Evolutionary conservation across 1,140 invertebrate species (phyloP), one percentile per base, ranked within the genome.

Genomic region (Zaprionus camerounensis): DNA sequence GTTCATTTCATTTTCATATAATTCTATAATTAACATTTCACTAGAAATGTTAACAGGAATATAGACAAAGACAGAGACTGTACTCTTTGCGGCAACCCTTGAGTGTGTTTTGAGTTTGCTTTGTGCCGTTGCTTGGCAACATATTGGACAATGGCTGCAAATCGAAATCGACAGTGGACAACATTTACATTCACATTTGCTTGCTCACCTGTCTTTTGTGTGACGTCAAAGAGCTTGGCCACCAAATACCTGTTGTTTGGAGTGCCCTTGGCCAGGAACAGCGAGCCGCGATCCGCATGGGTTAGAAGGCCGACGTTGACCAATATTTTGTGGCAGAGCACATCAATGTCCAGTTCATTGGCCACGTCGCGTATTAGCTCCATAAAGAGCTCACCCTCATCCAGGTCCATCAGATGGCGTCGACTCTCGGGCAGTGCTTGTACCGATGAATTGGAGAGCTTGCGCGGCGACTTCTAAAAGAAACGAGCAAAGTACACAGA

Each of bases 281-380:
- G 93, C 64, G 96, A 97, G 11, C 97, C 97, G 20, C 97, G 93
- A 93, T 98, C 97, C 1, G 97, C 97, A 72, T 96, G 94, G 4
- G 97, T 98, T 51, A 99, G 94, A 63, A 97, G 93, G 49, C 97
- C 96, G 2, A 98, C 97, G 93, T 98, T 99, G 17, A 97, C 97
- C 26, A 98, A 94, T 79, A 98, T 98, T 94, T 99, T 99, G 93
- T 98, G 97, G 91, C 97, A 99, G 5, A 99, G 94, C 12, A 97
- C 96, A 93, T 98, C 97, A 85, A 99, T 98, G 91, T 99, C 97
- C 87, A 98, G 92, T 93, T 99, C 98, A 92, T 98, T 98, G 71
- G 97, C 96, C 56, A 99, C 97, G 92, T 99, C 97, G 53, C 97
- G 95, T 82, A 98, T 98, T 65, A 98, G 94, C 93, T 98, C 97